These are phyloP conservation scores for Corythornis leucogaster DNA, from an alignment of 2,797 vertebrate species.

Conservation along the genomic window DNA sequence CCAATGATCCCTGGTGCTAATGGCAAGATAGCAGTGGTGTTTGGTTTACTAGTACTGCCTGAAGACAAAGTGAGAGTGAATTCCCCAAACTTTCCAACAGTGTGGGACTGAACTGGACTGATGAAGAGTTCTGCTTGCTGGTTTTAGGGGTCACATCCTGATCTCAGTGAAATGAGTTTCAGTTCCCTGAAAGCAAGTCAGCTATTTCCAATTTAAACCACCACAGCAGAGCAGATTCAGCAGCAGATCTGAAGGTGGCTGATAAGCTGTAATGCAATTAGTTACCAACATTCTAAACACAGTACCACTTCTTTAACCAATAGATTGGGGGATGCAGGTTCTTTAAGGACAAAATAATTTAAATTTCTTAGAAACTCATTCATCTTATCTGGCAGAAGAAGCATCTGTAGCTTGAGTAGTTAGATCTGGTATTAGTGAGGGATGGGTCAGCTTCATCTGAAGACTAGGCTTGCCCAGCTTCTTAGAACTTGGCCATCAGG, in stretches of 20 bases:
- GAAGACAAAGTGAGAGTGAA: not conserved
- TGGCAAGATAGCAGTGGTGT: not conserved
- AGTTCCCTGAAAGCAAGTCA: not conserved
- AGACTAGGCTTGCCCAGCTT: conserved; percentile 30
- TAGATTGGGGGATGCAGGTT: not conserved
- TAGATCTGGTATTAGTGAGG: not conserved
- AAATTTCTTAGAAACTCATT: conserved; percentile 44
- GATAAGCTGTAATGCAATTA: not conserved
- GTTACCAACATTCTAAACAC: not conserved
- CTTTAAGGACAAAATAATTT: conserved; percentile 38
- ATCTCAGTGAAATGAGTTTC: not conserved
- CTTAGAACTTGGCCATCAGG: conserved; percentile 70
- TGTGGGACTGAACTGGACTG: not conserved
- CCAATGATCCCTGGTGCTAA: not conserved
- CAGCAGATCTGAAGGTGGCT: not conserved
- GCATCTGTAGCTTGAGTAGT: not conserved
- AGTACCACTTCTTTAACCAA: not conserved
- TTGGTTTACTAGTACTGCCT: not conserved
- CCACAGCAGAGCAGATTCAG: not conserved
- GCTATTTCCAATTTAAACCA: not conserved
- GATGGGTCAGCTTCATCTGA: conserved; percentile 40
- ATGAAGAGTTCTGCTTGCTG: not conserved
- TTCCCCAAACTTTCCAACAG: not conserved
- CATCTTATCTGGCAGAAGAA: not conserved
- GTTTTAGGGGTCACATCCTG: not conserved